Base-by-base conservation (phyloP, 2,113 vertebrate genomes). In the Sander lucioperca region DNA sequence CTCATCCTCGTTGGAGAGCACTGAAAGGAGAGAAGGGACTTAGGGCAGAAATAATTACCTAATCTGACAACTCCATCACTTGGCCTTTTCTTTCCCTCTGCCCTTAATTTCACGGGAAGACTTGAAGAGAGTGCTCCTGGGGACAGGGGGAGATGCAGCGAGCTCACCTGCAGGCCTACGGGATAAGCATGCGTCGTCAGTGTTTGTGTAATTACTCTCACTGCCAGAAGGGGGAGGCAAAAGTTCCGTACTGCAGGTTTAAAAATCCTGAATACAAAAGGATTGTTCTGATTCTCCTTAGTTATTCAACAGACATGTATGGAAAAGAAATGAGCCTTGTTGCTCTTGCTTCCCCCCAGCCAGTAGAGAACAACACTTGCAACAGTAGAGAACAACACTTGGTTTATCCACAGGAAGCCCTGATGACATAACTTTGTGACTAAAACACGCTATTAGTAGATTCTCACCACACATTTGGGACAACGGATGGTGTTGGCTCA, bases 351-450 rank as follows among this genome's bases (percentile, higher is more conserved):
- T n/a, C 64, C 27, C 66, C 45, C 57, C 6, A 77, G 76, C 53
- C 51, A n/a, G 75, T 7, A 48, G 27, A 85, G 58, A 86, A 79
- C 54, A 81, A 75, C 83, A 84, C 70, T 87, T 79, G 63, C 66
- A 36, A 4, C 62, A 86, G 54, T 57, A 74, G 58, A 70, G 39
- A 78, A 84, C 59, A 79, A 77, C 79, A 77, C 65, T 77, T 61
- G 25, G 51, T 80, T 65, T 79, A 77, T 83, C 57, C 58, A 84
- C 84, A 88, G 87, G 83, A 91, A 88, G 85, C 68, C 66, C 80
- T 33, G 67, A 77, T 93, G 85, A 92, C 82, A 88, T 87, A 91
- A 90, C 88, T 84, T 80, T 85, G 80, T 71, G 43, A 86, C 79
- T 80, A 80, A 78, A 82, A 79, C 77, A 82, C 81, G 82, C 83